Evolutionary conservation across 1,140 invertebrate genomes (phyloP).

Genomic region (Ylistrum balloti): DNA sequence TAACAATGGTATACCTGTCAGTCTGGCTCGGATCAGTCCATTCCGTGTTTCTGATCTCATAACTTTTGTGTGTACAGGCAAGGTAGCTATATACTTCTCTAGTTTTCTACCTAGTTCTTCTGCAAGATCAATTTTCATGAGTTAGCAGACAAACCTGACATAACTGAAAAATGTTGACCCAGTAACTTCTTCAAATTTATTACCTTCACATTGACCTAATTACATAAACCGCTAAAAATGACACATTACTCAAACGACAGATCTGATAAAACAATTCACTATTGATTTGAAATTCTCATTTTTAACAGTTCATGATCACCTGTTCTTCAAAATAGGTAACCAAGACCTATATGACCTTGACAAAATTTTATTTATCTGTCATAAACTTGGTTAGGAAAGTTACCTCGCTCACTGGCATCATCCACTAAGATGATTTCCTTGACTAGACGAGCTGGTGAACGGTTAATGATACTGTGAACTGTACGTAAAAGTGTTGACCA

Average conservation of each 20-base stretch:
- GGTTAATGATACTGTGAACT: conserved; percentile 98
- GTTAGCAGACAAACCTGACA: neutral
- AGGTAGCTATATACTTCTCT: conserved; percentile 93
- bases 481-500: conserved; percentile 97
- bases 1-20: conserved; percentile 86
- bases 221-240: too few species aligned
- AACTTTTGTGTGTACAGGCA: conserved; percentile 91
- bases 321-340: too few species aligned
- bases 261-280: too few species aligned
- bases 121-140: conserved; percentile 81
- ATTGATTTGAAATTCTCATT: too few species aligned
- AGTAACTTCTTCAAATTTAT: too few species aligned
- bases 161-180: too few species aligned
- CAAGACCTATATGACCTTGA: too few species aligned
- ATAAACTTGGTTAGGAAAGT: too few species aligned
- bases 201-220: too few species aligned
- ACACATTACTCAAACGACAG: too few species aligned
- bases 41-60: conserved; percentile 94
- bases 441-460: conserved; percentile 92
- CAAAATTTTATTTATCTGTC: too few species aligned
- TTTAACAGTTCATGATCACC: too few species aligned
- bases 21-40: conserved; percentile 95
- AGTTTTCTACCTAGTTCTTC: conserved; percentile 94
- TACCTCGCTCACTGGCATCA: conserved; percentile 96
- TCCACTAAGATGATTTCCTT: conserved; percentile 98